These are phyloP conservation scores for Prunella strophiata DNA, from an alignment of 2,797 vertebrate genomes.

Conservation along the genomic window DNA sequence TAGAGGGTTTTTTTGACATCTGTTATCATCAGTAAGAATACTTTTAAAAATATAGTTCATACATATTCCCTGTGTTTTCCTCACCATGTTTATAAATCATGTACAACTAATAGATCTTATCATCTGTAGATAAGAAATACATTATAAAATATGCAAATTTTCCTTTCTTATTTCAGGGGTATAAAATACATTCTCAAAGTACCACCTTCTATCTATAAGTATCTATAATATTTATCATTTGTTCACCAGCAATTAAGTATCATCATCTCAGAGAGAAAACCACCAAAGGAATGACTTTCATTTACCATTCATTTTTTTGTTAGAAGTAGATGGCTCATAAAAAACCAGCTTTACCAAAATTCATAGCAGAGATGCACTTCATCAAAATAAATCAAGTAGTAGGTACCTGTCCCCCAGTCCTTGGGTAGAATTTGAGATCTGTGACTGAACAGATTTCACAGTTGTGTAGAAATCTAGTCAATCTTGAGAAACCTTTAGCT, in stretches of 20 bases:
- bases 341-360: background rate
- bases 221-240: background rate
- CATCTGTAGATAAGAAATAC: background rate
- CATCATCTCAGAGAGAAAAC: background rate
- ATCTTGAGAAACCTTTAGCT: background rate
- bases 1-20: background rate
- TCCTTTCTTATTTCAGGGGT: background rate
- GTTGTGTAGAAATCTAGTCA: background rate
- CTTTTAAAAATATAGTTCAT: background rate
- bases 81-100: background rate
- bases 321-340: background rate
- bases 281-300: background rate
- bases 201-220: background rate
- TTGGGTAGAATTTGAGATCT: background rate
- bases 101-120: background rate
- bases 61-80: background rate
- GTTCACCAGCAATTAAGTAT: background rate
- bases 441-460: background rate
- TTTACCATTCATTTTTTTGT: background rate
- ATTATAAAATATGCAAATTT: background rate
- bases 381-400: background rate
- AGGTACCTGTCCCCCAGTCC: background rate
- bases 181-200: background rate
- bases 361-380: background rate
- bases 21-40: background rate